Evolutionary conservation across 2,888 invertebrate genomes (phyloP), one percentile per base, ranked within the genome.

Genomic region (Xestia ashworthii): DNA sequence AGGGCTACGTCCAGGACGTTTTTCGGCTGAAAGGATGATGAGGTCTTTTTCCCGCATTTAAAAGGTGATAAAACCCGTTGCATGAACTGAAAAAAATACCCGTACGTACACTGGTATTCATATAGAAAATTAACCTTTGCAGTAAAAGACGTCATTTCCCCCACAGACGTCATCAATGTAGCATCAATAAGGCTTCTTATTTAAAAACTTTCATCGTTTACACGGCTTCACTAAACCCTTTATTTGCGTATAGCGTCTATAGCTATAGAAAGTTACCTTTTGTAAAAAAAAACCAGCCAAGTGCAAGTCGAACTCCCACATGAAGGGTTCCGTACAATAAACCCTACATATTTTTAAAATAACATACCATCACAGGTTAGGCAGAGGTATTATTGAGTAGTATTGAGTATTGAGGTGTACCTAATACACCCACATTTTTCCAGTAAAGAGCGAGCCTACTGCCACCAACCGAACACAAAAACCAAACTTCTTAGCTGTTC

Each of bases 171-270:
- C 48, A 67, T 60, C 38, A 50, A 69, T 19, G 16, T 8, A 16
- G 60, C 60, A 32, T 78, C 71, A n/a, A 12, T 70, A 53, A 1
- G 70, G 65, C 16, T 76, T 60, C 58, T 76, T 76, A 50, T 53
- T 60, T 11, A 12, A 65, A 71, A 64, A 60, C 5, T 60, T 65
- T 69, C 0, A 32, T 65, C 65, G 50, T 58, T 71, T 60, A 62
- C 22, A 62, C 25, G 67, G 55, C 50, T 69, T 69, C 50, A 14
- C n/a, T 41, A 22, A 75, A 55, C 14, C 38, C 25, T 46, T 48
- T 58, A 46, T 46, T 65, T 50, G 58, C n/a, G 19, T 12, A 32
- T 55, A 16, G 50, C 25, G 62, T 44, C 38, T 53, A 44, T 48
- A 11, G 14, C 19, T 22, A 41, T 22, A 70, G 19, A 72, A 71